A percentile compares a stretch with the other conserved stretches of the same genome.
These are phyloP conservation scores for Lasioglossum albipes DNA, from an alignment of 1,140 invertebrate species.

Conservation along the genomic window DNA sequence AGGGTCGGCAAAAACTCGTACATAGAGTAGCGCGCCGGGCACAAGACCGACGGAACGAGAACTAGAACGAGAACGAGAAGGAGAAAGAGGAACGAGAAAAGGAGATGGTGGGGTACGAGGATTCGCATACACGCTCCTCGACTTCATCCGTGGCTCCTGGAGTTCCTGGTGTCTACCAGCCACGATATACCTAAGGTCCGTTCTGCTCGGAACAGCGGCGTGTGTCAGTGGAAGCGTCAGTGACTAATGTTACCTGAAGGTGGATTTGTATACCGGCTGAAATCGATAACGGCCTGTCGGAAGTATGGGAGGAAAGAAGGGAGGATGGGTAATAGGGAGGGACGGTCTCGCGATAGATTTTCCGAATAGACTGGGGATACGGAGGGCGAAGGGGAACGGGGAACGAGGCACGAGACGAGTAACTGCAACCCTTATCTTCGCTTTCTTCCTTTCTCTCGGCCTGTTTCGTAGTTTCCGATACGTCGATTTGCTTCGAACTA, in stretches of 20 bases:
- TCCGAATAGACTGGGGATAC: not conserved
- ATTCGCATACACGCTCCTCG: not conserved
- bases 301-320: slow-evolving; percentile 8
- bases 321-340: slow-evolving; percentile 38
- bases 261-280: slow-evolving; percentile 73
- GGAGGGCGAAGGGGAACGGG: not conserved
- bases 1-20: not conserved
- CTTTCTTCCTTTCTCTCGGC: not conserved
- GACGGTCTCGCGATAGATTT: slow-evolving; percentile 48
- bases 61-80: not conserved
- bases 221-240: slow-evolving; percentile 63
- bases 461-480: not conserved
- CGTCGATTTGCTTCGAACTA: not conserved
- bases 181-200: slow-evolving; percentile 38
- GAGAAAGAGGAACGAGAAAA: too few relatives aligned
- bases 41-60: too few relatives aligned
- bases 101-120: too few relatives aligned
- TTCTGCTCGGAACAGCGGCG: slow-evolving; percentile 46
- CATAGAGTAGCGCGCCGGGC: slow-evolving; percentile 3
- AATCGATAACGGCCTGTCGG: slow-evolving; percentile 68
- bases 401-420: slow-evolving; percentile 5
- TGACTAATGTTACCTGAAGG: slow-evolving; percentile 71
- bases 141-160: slow-evolving; percentile 40
- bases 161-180: slow-evolving; percentile 44
- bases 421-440: slow-evolving; percentile 11